These are phyloP conservation scores for Chirona hameri DNA, from an alignment of 2,888 invertebrate genomes.

Conservation along the genomic window DNA sequence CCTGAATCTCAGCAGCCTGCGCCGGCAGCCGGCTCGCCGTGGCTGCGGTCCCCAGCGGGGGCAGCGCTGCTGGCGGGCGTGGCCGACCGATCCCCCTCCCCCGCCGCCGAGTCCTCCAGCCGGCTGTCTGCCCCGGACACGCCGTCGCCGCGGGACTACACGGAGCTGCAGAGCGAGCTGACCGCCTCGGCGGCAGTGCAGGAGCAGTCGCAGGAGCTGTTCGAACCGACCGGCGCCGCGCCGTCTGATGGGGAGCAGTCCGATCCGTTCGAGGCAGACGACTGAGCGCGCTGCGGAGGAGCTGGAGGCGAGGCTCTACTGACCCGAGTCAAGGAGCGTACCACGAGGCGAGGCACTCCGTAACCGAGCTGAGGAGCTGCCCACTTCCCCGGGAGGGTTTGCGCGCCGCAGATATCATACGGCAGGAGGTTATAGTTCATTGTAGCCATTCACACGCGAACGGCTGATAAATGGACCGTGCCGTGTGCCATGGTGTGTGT, in stretches of 20 bases:
- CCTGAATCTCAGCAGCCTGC: background rate
- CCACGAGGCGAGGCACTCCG: no score
- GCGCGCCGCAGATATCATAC: no score
- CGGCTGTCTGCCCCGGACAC: background rate
- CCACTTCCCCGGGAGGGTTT: no score
- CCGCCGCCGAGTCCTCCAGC: background rate
- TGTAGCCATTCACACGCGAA: no score
- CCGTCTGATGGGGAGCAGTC: background rate
- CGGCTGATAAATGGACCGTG: no score
- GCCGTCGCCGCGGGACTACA: background rate
- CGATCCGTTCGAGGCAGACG: slow-evolving; percentile 8
- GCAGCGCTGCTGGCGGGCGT: background rate
- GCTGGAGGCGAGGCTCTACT: background rate
- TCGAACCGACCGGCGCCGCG: background rate
- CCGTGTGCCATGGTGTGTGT: no score
- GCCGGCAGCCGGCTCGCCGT: background rate
- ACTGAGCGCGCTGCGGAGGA: background rate
- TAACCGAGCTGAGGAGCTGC: no score
- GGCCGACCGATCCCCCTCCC: background rate
- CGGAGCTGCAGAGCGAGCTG: slow-evolving; percentile 2
- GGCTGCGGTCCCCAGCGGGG: background rate
- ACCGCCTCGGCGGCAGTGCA: background rate
- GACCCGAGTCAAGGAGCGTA: no score
- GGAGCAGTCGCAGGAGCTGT: background rate
- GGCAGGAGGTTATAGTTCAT: no score